phyloP scores from a whole-genome alignment of 1,140 invertebrate species.

The Plectrocnemia conspersa region DNA sequence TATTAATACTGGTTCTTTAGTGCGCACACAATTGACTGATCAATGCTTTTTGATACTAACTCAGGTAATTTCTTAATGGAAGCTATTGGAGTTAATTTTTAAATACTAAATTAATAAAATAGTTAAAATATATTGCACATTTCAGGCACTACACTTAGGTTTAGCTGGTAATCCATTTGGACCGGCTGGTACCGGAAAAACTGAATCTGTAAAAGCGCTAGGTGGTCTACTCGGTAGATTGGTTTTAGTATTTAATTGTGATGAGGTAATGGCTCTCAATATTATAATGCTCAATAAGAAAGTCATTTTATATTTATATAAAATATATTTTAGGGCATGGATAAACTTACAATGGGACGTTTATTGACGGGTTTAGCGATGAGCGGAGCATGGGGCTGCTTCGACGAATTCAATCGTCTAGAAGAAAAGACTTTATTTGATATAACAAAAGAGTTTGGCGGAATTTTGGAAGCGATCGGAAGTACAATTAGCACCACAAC shows the following conservation, averaged over 20 bases:
- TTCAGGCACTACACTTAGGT: conserved; percentile 86
- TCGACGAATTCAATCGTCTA: conserved; percentile 96
- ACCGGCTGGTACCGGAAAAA: conserved; percentile 97
- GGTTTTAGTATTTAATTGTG: conserved; percentile 96
- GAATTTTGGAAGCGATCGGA: conserved; percentile 60
- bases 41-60: conserved; percentile 94
- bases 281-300: background rate
- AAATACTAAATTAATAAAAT: background rate
- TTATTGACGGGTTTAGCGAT: conserved; percentile 89
- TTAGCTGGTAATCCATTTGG: conserved; percentile 98
- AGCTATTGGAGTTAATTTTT: background rate
- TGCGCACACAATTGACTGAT: conserved; percentile 89
- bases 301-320: too few relatives aligned
- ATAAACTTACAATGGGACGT: conserved; percentile 87
- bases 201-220: conserved; percentile 94
- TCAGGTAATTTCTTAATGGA: conserved; percentile 57
- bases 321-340: conserved; percentile 56
- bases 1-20: conserved; percentile 77
- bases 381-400: conserved; percentile 97
- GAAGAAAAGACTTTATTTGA: conserved; percentile 89
- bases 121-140: conserved; percentile 33
- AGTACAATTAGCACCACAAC: conserved; percentile 38
- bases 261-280: conserved; percentile 85
- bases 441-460: conserved; percentile 73
- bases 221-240: conserved; percentile 84